Percentiles rank a stretch among this genome's conserved stretches.
These are phyloP conservation scores for Agriopis leucophaearia DNA, from an alignment of 2,888 invertebrate genomes.

Conservation along the genomic window DNA sequence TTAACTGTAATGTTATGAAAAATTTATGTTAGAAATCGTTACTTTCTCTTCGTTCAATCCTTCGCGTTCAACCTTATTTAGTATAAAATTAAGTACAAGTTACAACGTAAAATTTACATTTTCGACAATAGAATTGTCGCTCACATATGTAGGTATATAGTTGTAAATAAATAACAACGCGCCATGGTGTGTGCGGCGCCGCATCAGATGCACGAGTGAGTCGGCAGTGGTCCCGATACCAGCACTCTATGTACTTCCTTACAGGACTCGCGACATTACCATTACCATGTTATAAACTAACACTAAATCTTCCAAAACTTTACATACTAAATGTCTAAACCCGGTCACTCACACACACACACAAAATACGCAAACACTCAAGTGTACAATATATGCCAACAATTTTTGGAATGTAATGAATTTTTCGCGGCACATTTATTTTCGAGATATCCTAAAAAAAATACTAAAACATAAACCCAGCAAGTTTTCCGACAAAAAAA, in stretches of 20 bases:
- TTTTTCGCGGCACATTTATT: not conserved
- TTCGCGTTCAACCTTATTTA: conserved; percentile 31
- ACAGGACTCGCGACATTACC: conserved; percentile 11
- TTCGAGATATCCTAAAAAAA: not conserved
- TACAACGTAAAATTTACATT: conserved; percentile 61
- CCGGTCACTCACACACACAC: conserved; percentile 4
- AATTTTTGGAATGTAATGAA: too few species aligned
- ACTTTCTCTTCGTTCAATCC: conserved; percentile 5
- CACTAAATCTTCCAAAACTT: conserved; percentile 18
- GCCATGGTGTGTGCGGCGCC: conserved; percentile 39
- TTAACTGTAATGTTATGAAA: conserved; percentile 27
- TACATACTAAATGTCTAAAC: conserved; percentile 14
- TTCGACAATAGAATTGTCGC: conserved; percentile 53
- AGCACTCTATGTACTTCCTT: conserved; percentile 15
- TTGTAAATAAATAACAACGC: conserved; percentile 41
- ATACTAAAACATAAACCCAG: not conserved
- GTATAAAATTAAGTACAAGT: conserved; percentile 61
- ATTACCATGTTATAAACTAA: conserved; percentile 10
- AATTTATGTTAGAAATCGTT: conserved; percentile 25
- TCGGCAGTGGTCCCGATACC: conserved; percentile 39
- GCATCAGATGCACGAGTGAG: conserved; percentile 48
- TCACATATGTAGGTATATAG: conserved; percentile 28
- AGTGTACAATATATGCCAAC: not conserved
- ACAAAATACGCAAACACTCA: not conserved
- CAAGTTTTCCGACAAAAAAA: not conserved